Percentiles rank a stretch among this genome's conserved stretches.
These are phyloP conservation scores for Euspilapteryx auroguttella DNA, from an alignment of 2,888 invertebrate genomes.

Conservation along the genomic window DNA sequence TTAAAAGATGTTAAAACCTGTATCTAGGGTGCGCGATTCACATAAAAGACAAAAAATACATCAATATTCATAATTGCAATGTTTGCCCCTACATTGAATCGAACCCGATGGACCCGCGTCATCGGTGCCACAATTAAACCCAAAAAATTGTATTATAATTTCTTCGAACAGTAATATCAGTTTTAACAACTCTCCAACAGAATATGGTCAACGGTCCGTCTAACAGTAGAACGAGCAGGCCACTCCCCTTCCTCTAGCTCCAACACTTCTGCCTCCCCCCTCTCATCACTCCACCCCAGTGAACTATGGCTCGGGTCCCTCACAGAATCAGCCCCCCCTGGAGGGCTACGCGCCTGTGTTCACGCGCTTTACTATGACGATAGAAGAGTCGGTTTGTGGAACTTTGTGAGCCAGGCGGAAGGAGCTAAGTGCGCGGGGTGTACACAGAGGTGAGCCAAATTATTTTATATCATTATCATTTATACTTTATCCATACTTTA, in stretches of 20 bases:
- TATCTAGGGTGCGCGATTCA: no score
- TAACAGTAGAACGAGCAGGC: conserved; percentile 62
- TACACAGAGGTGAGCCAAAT: conserved; percentile 65
- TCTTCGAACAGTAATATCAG: no score
- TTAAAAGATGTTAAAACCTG: no score
- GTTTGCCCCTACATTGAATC: no score
- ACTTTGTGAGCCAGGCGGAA: conserved; percentile 71
- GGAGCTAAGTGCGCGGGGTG: conserved; percentile 74
- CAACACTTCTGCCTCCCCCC: conserved; percentile 23
- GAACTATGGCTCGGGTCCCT: conserved; percentile 43
- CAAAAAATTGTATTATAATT: no score
- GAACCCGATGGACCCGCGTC: no score
- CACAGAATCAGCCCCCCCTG: conserved; percentile 18
- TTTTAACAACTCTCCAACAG: no score
- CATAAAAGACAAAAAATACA: no score
- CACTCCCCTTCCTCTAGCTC: conserved; percentile 14
- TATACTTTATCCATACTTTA: no score
- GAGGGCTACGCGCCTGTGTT: conserved; percentile 75
- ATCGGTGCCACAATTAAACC: no score
- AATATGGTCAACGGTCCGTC: conserved; percentile 67
- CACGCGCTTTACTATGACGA: conserved; percentile 80
- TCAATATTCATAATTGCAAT: no score
- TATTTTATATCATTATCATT: not conserved
- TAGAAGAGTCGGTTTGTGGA: conserved; percentile 83
- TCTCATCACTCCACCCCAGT: conserved; percentile 22